Evolutionary conservation across 2,888 invertebrate genomes (phyloP).

Genomic region (Machimus atricapillus): DNA sequence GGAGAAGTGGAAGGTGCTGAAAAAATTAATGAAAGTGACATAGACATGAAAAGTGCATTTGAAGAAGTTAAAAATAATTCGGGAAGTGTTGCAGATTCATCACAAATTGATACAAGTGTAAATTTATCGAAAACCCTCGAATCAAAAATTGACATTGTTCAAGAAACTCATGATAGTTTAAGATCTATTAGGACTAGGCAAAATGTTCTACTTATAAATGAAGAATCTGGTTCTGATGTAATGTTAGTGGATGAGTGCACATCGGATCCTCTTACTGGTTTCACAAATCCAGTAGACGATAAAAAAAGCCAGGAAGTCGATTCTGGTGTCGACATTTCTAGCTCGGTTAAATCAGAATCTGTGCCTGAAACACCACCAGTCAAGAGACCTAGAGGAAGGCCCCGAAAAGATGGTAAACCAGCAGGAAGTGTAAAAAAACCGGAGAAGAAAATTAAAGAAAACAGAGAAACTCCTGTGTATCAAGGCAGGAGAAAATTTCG

Average conservation of each 20-base stretch:
- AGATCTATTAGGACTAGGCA: constrained; percentile 39
- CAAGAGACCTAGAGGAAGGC: constrained; percentile 46
- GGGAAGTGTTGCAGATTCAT: neutral
- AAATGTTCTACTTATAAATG: constrained; percentile 53
- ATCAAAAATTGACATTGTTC: constrained; percentile 64
- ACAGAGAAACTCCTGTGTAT: constrained; percentile 47
- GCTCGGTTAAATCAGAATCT: constrained; percentile 40
- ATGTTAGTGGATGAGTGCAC: constrained; percentile 56
- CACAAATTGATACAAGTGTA: constrained; percentile 16
- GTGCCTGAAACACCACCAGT: constrained; percentile 41
- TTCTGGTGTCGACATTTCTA: constrained; percentile 45
- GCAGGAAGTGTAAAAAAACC: constrained; percentile 45
- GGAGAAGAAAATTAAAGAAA: constrained; percentile 60
- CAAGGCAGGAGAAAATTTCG: constrained; percentile 35
- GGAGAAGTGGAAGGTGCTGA: neutral
- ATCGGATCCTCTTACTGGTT: constrained; percentile 44
- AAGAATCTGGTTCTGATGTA: constrained; percentile 62
- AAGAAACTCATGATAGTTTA: constrained; percentile 52
- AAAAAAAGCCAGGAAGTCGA: constrained; percentile 39
- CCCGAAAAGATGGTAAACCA: constrained; percentile 45
- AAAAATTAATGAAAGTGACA: neutral
- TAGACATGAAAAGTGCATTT: neutral
- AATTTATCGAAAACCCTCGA: constrained; percentile 11
- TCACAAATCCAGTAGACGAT: constrained; percentile 40
- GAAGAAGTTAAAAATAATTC: neutral